Conservation (phyloP, 2,113 vertebrate species). For the Diphyllodes magnificus region DNA sequence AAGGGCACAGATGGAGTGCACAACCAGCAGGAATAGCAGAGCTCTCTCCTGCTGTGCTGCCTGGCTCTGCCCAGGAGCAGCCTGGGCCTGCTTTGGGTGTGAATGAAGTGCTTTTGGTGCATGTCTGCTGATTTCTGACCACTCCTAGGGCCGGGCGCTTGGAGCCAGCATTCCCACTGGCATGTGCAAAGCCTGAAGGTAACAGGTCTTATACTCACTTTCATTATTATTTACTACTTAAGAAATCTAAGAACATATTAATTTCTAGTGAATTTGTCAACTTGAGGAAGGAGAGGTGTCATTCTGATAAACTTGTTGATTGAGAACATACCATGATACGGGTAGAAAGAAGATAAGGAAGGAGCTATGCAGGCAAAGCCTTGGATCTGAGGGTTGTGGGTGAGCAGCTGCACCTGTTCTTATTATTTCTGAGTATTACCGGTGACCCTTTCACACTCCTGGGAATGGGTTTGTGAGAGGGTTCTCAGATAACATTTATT, state of each 20-base stretch:
- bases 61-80: background rate
- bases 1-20: background rate
- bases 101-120: background rate
- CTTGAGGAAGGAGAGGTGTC: background rate
- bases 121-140: background rate
- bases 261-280: background rate
- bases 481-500: background rate
- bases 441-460: background rate
- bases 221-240: background rate
- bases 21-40: background rate
- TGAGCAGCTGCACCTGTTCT: background rate
- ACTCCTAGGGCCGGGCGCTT: background rate
- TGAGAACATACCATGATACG: background rate
- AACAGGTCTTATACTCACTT: background rate
- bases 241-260: background rate
- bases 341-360: background rate
- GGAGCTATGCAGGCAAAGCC: background rate
- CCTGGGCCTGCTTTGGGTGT: background rate
- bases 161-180: background rate
- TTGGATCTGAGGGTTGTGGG: background rate
- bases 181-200: background rate
- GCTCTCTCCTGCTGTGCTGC: background rate
- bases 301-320: background rate
- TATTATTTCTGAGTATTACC: background rate
- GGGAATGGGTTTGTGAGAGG: background rate